Percentiles rank a stretch among this genome's conserved stretches.
Evolutionary conservation across 2,888 invertebrate genomes (phyloP).

Genomic region (Epinotia ramella): DNA sequence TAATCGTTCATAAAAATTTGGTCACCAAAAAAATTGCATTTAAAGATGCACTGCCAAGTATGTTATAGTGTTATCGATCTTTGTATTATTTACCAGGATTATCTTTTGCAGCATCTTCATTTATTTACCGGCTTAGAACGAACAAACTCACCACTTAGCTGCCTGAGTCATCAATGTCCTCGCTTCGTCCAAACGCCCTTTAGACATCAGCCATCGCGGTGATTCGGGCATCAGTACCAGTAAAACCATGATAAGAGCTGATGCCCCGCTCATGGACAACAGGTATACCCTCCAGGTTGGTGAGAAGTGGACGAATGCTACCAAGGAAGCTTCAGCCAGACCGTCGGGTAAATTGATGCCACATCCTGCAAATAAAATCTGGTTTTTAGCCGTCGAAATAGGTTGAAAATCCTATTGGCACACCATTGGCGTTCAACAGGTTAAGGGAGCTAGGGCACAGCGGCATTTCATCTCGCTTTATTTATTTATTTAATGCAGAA

Average conservation of each 20-base stretch:
- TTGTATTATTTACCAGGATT: no score
- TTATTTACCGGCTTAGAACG: not conserved
- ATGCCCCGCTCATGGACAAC: constrained; percentile 53
- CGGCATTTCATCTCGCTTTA: no score
- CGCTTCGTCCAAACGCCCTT: constrained; percentile 58
- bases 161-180: constrained; percentile 59
- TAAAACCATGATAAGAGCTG: constrained; percentile 54
- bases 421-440: no score
- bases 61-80: no score
- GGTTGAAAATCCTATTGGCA: no score
- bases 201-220: constrained; percentile 68
- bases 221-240: constrained; percentile 64
- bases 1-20: no score
- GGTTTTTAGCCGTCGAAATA: no score
- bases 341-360: constrained; percentile 57
- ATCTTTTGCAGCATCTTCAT: no score
- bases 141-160: constrained; percentile 61
- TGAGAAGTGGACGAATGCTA: constrained; percentile 60
- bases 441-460: no score
- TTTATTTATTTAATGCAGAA: no score
- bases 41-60: no score
- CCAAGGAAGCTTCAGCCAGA: constrained; percentile 54
- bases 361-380: constrained; percentile 47
- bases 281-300: constrained; percentile 61
- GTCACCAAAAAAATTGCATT: no score